A percentile compares a stretch with the other conserved stretches of the same genome.
Conservation (phyloP, 1,140 invertebrate genomes). For the Ladona fulva region DNA sequence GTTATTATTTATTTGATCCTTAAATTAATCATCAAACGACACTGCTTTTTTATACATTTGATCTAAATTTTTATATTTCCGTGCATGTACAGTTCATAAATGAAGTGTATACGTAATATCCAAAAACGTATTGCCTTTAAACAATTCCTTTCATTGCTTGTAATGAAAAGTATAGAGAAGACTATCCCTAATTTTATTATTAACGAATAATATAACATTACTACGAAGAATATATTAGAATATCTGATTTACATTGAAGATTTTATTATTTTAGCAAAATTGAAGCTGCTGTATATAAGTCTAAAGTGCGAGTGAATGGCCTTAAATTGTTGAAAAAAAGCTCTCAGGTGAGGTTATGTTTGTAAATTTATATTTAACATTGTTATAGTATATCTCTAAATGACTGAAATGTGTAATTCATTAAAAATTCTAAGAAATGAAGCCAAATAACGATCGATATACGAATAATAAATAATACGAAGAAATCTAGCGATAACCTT, state of each 20-base stretch:
- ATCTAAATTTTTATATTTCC: too few species aligned
- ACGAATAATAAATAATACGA: not conserved
- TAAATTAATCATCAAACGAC: too few species aligned
- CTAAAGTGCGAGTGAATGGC: not conserved
- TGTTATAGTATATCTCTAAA: not conserved
- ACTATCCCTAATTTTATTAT: too few species aligned
- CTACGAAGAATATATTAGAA: too few species aligned
- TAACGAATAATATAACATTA: too few species aligned
- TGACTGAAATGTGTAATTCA: not conserved
- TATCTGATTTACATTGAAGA: not conserved
- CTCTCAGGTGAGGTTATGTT: not conserved
- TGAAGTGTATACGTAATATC: too few species aligned
- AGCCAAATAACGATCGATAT: not conserved
- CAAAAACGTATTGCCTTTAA: too few species aligned
- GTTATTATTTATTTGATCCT: too few species aligned
- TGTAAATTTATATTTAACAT: not conserved
- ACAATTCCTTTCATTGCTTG: too few species aligned
- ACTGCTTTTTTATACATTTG: too few species aligned
- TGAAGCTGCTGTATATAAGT: not conserved
- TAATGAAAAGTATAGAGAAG: too few species aligned
- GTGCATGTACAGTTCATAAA: too few species aligned
- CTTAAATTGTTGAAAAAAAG: not conserved
- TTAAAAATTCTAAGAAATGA: not conserved
- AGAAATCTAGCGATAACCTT: not conserved
- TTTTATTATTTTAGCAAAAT: not conserved